Evolutionary conservation across 2,113 vertebrate species (phyloP), one percentile per base, ranked within the genome.

Genomic region (Oncorhynchus tshawytscha): DNA sequence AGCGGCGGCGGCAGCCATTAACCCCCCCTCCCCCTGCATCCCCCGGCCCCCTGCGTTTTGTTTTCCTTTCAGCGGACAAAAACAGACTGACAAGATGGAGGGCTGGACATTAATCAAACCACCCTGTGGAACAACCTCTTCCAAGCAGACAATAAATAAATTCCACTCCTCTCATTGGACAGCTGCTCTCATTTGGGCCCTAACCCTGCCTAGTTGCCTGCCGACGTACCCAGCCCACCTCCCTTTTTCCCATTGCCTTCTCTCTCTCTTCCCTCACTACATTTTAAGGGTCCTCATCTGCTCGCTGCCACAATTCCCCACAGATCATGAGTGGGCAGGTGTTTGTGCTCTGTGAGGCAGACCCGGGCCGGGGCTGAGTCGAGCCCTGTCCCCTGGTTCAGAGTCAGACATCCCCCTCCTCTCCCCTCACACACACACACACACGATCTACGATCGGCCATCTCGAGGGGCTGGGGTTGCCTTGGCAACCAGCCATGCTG

Each of bases 91-190:
- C 91, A 94, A 89, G 90, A 91, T 88, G 94, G 91, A 92, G 92
- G 90, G 92, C 83, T 90, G 91, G 91, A 92, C 94, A 96, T 96
- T 95, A 93, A 96, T 96, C 95, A 96, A 94, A 93, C 92, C 67
- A 45, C 67, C 67, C 31, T 69, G 89, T 87, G 91, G 92, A 94
- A 93, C 93, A 90, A 93, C 92, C 93, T 93, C 91, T 91, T 92
- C 85, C 91, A 91, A 84, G 91, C 82, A 79, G 88, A 91, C 93
- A 92, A 94, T 93, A 93, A 94, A 93, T 92, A 93, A 92, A 92
- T 92, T 93, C 86, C 88, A 88, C 85, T 88, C 82, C 88, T 86
- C 88, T 91, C 91, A 94, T 94, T 94, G 91, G 92, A 88, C 90
- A 91, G 91, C 87, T 89, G 90, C 91, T 91, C 92, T 93, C 89